These are phyloP conservation scores for Eudemis profundana DNA, from an alignment of 2,888 invertebrate genomes.

Conservation along the genomic window DNA sequence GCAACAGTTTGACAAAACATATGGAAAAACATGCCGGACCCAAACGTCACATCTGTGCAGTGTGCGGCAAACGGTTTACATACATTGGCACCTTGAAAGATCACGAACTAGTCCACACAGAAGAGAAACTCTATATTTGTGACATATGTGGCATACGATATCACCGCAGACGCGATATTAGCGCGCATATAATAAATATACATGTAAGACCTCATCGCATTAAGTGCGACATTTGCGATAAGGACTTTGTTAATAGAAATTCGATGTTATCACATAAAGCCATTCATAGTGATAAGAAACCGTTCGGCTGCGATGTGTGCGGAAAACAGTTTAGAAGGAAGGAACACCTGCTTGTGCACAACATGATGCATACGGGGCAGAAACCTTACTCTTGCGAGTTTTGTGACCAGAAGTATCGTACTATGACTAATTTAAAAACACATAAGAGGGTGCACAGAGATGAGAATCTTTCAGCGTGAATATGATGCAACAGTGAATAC, in stretches of 20 bases:
- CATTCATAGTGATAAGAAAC: not conserved
- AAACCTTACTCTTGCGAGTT: not conserved
- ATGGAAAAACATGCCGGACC: conserved; percentile 4
- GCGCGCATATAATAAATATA: not conserved
- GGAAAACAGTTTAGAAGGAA: not conserved
- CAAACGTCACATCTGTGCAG: conserved; percentile 1
- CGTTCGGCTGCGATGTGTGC: not conserved
- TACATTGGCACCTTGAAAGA: conserved; percentile 9
- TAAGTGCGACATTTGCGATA: not conserved
- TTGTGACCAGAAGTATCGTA: not conserved
- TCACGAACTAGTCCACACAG: not conserved
- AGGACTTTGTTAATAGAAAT: not conserved
- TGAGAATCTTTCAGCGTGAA: no score
- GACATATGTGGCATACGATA: not conserved
- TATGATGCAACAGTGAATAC: no score
- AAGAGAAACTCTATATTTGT: not conserved
- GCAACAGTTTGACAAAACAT: conserved; percentile 7
- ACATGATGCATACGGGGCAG: not conserved
- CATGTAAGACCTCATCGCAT: not conserved
- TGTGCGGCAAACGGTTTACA: conserved; percentile 3
- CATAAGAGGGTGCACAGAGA: not conserved
- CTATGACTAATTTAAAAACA: not conserved
- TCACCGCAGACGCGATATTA: not conserved
- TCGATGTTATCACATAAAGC: not conserved
- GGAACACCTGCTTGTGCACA: not conserved